Conservation (phyloP, 2,797 vertebrate genomes). For the Aeoliscus strigatus region DNA sequence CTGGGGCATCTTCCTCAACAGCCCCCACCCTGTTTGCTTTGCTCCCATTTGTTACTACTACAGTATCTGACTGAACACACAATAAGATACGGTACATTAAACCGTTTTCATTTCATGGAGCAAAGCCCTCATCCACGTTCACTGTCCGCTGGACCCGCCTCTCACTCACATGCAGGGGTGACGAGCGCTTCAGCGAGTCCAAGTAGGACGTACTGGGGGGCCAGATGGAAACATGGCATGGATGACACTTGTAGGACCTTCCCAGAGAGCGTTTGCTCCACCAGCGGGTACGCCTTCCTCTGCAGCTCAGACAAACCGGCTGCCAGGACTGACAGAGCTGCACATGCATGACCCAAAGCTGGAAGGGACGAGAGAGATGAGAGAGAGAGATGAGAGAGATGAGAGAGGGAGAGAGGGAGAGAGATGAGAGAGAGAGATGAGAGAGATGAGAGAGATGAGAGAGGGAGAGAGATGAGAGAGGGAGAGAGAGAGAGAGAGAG, state of each 20-base stretch:
- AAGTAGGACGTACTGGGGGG: constrained; percentile 87
- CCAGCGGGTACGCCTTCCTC: constrained; percentile 77
- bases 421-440: too few relatives aligned
- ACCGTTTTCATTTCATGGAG: too few relatives aligned
- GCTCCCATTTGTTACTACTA: too few relatives aligned
- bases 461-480: too few relatives aligned
- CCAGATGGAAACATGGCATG: constrained; percentile 84
- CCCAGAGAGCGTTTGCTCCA: constrained; percentile 82
- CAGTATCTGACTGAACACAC: too few relatives aligned
- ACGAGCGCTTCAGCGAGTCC: constrained; percentile 89
- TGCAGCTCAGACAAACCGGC: constrained; percentile 85
- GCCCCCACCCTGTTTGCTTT: too few relatives aligned
- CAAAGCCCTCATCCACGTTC: background rate
- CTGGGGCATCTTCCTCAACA: too few relatives aligned
- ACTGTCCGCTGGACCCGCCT: background rate
- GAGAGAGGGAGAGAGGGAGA: too few relatives aligned
- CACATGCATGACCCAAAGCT: constrained; percentile 83
- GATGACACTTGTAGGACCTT: constrained; percentile 83
- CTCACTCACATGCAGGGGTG: constrained; percentile 84
- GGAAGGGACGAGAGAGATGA: constrained; percentile 40
- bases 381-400: too few relatives aligned
- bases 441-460: too few relatives aligned
- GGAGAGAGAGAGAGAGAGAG: too few relatives aligned
- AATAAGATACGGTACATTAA: too few relatives aligned
- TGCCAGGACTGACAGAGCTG: constrained; percentile 76